Conservation (phyloP, 92 coral and sea anemone species). For the Phenganax stokvisi region DNA sequence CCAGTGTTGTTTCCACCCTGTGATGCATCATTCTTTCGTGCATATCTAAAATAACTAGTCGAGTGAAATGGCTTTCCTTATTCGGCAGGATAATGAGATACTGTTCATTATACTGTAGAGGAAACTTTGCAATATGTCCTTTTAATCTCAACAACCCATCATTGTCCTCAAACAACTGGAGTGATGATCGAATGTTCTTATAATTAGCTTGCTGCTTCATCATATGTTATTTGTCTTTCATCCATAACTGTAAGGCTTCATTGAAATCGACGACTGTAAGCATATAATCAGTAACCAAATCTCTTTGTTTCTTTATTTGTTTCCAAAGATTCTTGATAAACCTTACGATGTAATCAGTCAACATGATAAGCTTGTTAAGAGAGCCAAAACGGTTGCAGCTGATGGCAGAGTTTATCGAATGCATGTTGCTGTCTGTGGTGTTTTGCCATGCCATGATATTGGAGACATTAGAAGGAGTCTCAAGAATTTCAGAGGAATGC, state of each 20-base stretch:
- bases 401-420: slow-evolving; percentile 5
- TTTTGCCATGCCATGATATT: background rate
- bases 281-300: too few species aligned
- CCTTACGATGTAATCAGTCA: slow-evolving; percentile 18
- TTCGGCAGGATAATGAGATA: background rate
- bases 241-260: too few species aligned
- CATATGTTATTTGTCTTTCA: too few species aligned
- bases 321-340: slow-evolving; percentile 39
- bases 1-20: background rate
- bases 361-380: background rate
- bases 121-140: too few species aligned
- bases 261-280: too few species aligned
- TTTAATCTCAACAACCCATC: too few species aligned
- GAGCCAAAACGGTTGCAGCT: slow-evolving; percentile 7
- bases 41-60: background rate
- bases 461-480: background rate
- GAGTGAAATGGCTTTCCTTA: background rate
- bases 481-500: background rate
- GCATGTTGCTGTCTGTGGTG: background rate
- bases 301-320: too few species aligned
- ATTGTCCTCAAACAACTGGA: too few species aligned
- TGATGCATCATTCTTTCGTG: background rate
- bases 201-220: too few species aligned
- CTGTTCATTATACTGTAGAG: too few species aligned
- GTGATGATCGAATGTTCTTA: too few species aligned